Base-by-base conservation (phyloP, 1,140 invertebrate genomes). In the Drosophila subobscura region DNA sequence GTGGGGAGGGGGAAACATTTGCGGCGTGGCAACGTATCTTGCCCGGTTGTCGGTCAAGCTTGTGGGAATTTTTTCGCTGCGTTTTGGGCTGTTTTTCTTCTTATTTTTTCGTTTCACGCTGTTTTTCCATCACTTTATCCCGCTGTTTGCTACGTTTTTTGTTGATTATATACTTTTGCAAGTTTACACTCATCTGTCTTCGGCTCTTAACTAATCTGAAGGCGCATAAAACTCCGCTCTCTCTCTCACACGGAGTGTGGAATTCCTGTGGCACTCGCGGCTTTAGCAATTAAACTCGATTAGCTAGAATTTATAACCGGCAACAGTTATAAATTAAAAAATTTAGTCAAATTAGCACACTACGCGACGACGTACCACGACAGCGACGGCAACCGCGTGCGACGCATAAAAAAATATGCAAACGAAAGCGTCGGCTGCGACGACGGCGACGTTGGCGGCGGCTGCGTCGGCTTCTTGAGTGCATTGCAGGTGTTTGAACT, bases 401-500 rank as follows among this genome's bases (percentile, higher is more conserved):
- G 47, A 40, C 27, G 72, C 80, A 64, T 77, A 56, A 59, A 67
- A 59, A 58, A 76, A 80, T 79, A 72, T 81, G 83, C 81, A 70
- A 85, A 74, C 65, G 77, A 73, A 85, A 85, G 68, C 75, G 58
- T 49, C 63, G 53, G 23, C 53, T 40, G 16, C 20, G 41, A 42
- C 33, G 54, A 4, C 29, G 23, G 4, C 41, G 25, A 20, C 12
- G 37, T 8, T 12, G 53, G 10, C 12, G 33, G 16, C 40, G 46
- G 44, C 29, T 0, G 16, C 16, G 16, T 20, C 16, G 16, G 16
- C 16, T 20, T 20, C 16, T 46, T 67, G 74, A 72, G 83, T 86
- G 74, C 81, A 86, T 66, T 86, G 81, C 81, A 86, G 81, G 81
- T 86, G 81, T 86, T 86, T 86, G 81, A 86, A 86, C 81, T 86